These are phyloP conservation scores for Stramonita haemastoma DNA, from an alignment of 2,888 invertebrate genomes.

Conservation along the genomic window DNA sequence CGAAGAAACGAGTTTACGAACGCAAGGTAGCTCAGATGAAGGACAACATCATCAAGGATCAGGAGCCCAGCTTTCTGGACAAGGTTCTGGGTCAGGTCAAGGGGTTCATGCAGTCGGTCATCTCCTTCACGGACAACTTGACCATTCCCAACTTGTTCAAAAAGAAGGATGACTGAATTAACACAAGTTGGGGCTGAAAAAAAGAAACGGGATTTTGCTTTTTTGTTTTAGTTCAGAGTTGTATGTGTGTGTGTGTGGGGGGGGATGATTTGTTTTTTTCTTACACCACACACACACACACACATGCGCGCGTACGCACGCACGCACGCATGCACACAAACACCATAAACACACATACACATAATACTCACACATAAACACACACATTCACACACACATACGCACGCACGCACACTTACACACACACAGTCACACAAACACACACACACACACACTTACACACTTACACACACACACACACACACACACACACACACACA, in stretches of 20 bases:
- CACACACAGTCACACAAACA: no score
- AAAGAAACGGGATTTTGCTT: no score
- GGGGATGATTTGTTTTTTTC: no score
- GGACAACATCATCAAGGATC: neutral
- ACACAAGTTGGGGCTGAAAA: neutral
- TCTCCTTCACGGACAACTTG: neutral
- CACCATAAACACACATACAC: neutral
- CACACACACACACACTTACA: no score
- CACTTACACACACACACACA: no score
- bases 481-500: no score
- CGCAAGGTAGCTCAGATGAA: neutral
- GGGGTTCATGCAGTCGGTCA: neutral
- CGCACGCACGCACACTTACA: neutral
- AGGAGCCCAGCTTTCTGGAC: constrained; percentile 19
- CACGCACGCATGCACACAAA: neutral
- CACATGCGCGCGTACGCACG: neutral
- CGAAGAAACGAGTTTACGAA: neutral
- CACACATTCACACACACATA: neutral
- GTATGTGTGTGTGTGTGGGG: neutral
- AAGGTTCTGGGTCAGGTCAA: neutral
- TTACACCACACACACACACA: no score
- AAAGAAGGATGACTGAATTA: neutral
- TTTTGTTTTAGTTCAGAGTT: neutral
- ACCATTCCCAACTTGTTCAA: neutral
- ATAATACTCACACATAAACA: no score